These are phyloP conservation scores for Pelecanus crispus DNA, from an alignment of 2,113 vertebrate genomes.

Conservation along the genomic window DNA sequence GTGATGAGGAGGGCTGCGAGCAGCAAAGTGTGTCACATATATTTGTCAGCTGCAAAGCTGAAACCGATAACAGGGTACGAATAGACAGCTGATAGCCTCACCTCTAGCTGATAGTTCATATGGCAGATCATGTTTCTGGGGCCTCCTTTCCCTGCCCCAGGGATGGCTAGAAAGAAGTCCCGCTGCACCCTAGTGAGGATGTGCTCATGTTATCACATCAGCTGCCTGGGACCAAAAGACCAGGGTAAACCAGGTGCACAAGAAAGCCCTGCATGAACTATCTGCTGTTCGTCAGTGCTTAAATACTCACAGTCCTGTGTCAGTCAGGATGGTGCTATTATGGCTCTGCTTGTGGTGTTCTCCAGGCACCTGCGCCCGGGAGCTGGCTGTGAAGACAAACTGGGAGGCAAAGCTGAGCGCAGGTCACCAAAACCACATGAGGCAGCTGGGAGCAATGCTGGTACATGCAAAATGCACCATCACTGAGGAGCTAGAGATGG, in stretches of 20 bases:
- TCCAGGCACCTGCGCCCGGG: not conserved
- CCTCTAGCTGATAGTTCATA: not conserved
- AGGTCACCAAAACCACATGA: not conserved
- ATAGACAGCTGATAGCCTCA: not conserved
- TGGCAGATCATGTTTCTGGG: not conserved
- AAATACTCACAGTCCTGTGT: too few species aligned
- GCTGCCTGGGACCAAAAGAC: not conserved
- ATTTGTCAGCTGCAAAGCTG: not conserved
- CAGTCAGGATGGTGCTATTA: not conserved
- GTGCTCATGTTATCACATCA: not conserved
- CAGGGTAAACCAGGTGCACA: not conserved
- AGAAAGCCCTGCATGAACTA: not conserved
- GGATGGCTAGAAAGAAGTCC: not conserved
- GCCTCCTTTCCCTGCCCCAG: not conserved
- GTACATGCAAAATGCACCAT: not conserved
- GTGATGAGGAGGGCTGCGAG: not conserved
- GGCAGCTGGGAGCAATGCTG: not conserved
- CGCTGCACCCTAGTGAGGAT: not conserved
- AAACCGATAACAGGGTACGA: not conserved
- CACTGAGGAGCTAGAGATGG: not conserved
- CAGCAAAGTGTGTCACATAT: not conserved
- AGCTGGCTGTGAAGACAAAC: not conserved
- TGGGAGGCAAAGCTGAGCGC: not conserved
- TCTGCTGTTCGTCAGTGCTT: not conserved
- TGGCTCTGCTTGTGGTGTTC: not conserved